A percentile compares a stretch with the other conserved stretches of the same genome.
These are phyloP conservation scores for Amphipoea lucens DNA, from an alignment of 2,888 invertebrate genomes.

Conservation along the genomic window DNA sequence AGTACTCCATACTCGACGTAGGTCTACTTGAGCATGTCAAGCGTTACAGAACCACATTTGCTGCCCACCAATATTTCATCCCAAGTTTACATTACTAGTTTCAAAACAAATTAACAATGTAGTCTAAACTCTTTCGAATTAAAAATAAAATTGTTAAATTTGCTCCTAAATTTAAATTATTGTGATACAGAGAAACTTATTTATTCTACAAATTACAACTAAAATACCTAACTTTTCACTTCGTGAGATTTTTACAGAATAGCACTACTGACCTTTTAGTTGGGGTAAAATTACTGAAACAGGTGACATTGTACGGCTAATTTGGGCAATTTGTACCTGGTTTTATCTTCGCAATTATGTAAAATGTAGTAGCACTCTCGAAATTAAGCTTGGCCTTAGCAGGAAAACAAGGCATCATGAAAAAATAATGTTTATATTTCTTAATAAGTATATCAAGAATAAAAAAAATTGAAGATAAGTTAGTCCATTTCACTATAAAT, in stretches of 20 bases:
- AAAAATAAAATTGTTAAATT: neutral
- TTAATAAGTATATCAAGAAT: neutral
- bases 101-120: neutral
- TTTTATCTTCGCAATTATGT: slow-evolving; percentile 37
- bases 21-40: neutral
- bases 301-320: slow-evolving; percentile 29
- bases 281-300: slow-evolving; percentile 23
- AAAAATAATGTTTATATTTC: too few species aligned
- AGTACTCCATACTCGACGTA: neutral
- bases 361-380: slow-evolving; percentile 1
- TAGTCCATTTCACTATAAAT: neutral
- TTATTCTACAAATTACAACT: neutral
- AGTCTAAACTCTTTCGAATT: neutral
- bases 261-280: neutral
- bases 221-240: neutral
- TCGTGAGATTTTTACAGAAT: too few species aligned
- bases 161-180: neutral
- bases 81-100: neutral
- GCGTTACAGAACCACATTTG: neutral
- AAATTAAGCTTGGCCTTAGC: neutral
- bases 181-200: neutral
- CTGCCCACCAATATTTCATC: neutral
- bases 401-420: neutral
- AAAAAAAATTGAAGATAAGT: neutral
- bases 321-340: slow-evolving; percentile 28